Conservation (phyloP, 2,797 vertebrate genomes). For the Limosa lapponica region DNA sequence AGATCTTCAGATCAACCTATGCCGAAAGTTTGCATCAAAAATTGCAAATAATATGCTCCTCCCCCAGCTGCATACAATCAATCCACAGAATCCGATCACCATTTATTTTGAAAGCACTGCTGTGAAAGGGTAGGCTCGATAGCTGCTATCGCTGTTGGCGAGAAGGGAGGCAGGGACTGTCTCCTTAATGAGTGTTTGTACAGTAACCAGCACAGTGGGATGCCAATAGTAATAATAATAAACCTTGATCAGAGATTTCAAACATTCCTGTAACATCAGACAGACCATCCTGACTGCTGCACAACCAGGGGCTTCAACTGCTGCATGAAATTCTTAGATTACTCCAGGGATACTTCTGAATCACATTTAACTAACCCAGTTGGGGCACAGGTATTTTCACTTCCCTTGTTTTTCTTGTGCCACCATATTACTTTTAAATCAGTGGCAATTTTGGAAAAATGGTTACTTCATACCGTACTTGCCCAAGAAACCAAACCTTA, state of each 20-base stretch:
- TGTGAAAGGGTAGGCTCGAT: neutral
- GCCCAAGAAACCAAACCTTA: fast-evolving
- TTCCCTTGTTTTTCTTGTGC: neutral
- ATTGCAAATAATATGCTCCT: neutral
- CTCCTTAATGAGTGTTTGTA: neutral
- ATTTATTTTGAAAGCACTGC: neutral
- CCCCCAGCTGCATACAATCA: neutral
- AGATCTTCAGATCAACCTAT: neutral
- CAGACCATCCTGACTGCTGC: neutral
- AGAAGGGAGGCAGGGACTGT: neutral
- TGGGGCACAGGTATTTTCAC: neutral
- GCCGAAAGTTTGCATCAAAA: neutral
- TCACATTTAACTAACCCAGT: neutral
- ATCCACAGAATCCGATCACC: neutral
- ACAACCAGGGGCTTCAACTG: neutral
- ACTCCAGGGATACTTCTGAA: neutral
- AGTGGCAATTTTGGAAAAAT: neutral
- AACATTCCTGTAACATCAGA: conserved; percentile 5
- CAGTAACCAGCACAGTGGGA: neutral
- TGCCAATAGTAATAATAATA: neutral
- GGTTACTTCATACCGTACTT: neutral
- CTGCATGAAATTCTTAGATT: neutral
- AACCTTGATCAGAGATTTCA: conserved; percentile 36
- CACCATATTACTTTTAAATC: neutral
- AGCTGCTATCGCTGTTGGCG: neutral